Percentiles rank a stretch among this genome's conserved stretches.
These are phyloP conservation scores for Brevimyrus niger DNA, from an alignment of 2,113 vertebrate genomes.

Conservation along the genomic window DNA sequence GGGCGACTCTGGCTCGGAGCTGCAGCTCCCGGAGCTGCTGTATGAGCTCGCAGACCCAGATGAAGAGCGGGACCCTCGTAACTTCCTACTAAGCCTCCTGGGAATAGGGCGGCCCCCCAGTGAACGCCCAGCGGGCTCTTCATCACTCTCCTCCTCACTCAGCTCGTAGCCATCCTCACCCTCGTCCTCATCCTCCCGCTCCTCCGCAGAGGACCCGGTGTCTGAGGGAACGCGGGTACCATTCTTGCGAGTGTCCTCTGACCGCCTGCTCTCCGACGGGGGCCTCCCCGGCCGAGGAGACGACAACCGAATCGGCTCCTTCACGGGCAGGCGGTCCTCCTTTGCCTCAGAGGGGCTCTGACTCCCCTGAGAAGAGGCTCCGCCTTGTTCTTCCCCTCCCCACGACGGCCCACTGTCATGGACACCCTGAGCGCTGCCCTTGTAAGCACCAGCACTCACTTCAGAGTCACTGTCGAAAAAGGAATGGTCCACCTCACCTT, in stretches of 20 bases:
- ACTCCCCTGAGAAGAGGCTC: background rate
- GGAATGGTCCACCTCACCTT: conserved; percentile 86
- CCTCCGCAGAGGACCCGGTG: conserved; percentile 50
- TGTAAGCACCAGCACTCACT: conserved; percentile 35
- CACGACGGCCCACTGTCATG: conserved; percentile 21
- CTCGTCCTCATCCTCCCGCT: conserved; percentile 36
- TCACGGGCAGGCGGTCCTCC: conserved; percentile 13
- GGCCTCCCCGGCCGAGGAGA: conserved; percentile 22
- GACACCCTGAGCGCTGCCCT: conserved; percentile 29
- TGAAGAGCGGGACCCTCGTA: conserved; percentile 49
- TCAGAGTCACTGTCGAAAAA: conserved; percentile 91
- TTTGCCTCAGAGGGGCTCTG: background rate
- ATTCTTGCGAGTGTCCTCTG: conserved; percentile 37
- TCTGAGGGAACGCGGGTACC: conserved; percentile 36
- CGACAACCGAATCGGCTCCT: conserved; percentile 28
- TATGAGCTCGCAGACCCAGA: conserved; percentile 62
- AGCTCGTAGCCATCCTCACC: conserved; percentile 56
- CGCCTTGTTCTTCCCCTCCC: background rate
- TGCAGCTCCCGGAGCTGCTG: conserved; percentile 48
- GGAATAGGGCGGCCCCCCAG: conserved; percentile 48
- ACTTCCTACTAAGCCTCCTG: conserved; percentile 57
- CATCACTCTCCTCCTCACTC: conserved; percentile 62
- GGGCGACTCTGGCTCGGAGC: conserved; percentile 48
- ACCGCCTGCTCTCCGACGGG: conserved; percentile 35
- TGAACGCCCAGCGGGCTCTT: conserved; percentile 51